Evolutionary conservation across 2,113 vertebrate species (phyloP), one percentile per base, ranked within the genome.

Genomic region (Myrmecophaga tridactyla): DNA sequence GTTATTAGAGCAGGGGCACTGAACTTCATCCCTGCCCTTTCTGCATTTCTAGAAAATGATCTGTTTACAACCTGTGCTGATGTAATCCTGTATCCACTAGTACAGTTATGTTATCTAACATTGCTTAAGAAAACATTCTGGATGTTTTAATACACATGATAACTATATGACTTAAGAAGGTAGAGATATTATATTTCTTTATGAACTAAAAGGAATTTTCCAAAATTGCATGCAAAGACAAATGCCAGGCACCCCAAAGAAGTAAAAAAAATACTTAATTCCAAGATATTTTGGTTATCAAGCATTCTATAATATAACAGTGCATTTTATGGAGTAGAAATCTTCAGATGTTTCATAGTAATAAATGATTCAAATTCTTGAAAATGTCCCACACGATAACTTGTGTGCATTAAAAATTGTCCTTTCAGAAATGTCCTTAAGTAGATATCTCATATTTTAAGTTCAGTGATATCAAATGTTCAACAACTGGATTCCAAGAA

Each of bases 381-480:
- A 56, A 67, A n/a, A 51, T 7, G 6, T 6, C 29, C 21, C 41
- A 34, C 13, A 1, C 2, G 41, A 34, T 0, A 60, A n/a, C 13
- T 17, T 15, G 7, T 0, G 12, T 0, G 29, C 1, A 1, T 7
- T 39, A 25, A 31, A 63, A 63, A 36, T 17, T 9, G 7, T 21
- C 11, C 69, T 41, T 86, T 8, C 56, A 15, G 2, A 58, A 76
- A 51, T 1, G 23, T 46, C 67, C 76, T 56, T 9, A 39, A 46
- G 51, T n/a, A 48, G 3, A 0, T 4, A 15, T 5, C 23, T 43
- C 27, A 23, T 1, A 1, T 29, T 39, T 48, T 34, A 31, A 18
- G 53, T 1, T 21, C n/a, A 34, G 2, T 0, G 8, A 27, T 7
- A 9, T 25, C 0, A 7, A 10, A 3, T 20, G 43, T 29, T 29